phyloP scores from a whole-genome alignment of 2,113 vertebrate species.

The Sinocyclocheilus anshuiensis region DNA sequence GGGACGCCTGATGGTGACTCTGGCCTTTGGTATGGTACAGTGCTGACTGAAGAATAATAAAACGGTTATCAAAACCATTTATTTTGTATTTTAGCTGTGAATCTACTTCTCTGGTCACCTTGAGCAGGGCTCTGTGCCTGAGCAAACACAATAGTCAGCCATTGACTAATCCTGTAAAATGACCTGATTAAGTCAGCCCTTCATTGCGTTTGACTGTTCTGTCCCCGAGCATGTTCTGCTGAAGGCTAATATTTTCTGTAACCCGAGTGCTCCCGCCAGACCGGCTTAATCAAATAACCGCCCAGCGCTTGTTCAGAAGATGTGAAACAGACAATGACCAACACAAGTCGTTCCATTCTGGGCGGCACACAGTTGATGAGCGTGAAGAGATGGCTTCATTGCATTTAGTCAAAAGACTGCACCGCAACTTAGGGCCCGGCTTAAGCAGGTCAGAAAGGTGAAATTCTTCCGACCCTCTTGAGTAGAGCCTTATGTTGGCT shows the following conservation, averaged over 20 bases:
- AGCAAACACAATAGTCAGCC: constrained; percentile 18
- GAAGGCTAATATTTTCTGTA: constrained; percentile 53
- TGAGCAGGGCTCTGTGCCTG: constrained; percentile 4
- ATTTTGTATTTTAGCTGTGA: neutral
- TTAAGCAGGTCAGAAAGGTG: constrained; percentile 42
- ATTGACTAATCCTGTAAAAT: constrained; percentile 45
- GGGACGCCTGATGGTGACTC: neutral
- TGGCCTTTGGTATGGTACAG: neutral
- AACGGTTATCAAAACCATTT: neutral
- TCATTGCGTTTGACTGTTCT: constrained; percentile 29
- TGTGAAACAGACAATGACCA: constrained; percentile 1
- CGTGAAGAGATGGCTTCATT: neutral
- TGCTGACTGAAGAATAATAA: neutral
- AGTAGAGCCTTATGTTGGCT: constrained; percentile 3
- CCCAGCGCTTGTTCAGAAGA: constrained; percentile 37
- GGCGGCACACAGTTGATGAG: neutral
- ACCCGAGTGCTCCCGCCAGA: constrained; percentile 33
- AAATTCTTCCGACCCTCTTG: constrained; percentile 33
- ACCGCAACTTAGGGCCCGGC: neutral
- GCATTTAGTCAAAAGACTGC: neutral
- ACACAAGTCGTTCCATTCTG: neutral
- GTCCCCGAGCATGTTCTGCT: constrained; percentile 39
- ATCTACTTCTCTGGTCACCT: constrained; percentile 29
- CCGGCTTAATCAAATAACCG: constrained; percentile 44
- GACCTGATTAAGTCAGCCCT: constrained; percentile 35